phyloP scores from a whole-genome alignment of 2,888 invertebrate species.

The Mesorhabditis belari region DNA sequence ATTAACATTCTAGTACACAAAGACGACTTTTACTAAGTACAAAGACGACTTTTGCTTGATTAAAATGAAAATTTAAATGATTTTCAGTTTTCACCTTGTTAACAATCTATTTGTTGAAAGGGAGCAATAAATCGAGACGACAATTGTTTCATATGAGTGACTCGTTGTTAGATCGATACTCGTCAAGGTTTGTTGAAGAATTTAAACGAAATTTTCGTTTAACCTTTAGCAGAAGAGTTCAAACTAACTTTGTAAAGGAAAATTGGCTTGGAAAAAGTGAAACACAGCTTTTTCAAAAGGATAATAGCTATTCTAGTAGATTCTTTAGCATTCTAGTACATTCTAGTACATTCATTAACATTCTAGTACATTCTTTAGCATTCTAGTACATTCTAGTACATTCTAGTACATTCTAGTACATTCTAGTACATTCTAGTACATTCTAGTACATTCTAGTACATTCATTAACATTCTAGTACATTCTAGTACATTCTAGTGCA shows the following conservation, averaged over 20 bases:
- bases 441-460: no score
- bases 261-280: neutral
- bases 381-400: no score
- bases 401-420: no score
- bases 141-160: slow-evolving; percentile 44
- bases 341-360: no score
- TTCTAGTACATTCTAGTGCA: no score
- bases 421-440: no score
- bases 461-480: no score
- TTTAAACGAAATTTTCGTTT: neutral
- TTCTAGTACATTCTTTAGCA: no score
- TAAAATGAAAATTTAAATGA: neutral
- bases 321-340: no score
- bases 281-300: neutral
- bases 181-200: slow-evolving; percentile 2
- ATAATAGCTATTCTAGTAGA: neutral
- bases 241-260: neutral
- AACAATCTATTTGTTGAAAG: slow-evolving; percentile 37
- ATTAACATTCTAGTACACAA: no score
- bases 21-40: no score
- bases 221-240: neutral
- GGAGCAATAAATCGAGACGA: slow-evolving; percentile 39
- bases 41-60: no score
- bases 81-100: slow-evolving; percentile 28
- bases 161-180: slow-evolving; percentile 35